Evolutionary conservation across 2,888 invertebrate species (phyloP).

Genomic region (Criorhina ranunculi): DNA sequence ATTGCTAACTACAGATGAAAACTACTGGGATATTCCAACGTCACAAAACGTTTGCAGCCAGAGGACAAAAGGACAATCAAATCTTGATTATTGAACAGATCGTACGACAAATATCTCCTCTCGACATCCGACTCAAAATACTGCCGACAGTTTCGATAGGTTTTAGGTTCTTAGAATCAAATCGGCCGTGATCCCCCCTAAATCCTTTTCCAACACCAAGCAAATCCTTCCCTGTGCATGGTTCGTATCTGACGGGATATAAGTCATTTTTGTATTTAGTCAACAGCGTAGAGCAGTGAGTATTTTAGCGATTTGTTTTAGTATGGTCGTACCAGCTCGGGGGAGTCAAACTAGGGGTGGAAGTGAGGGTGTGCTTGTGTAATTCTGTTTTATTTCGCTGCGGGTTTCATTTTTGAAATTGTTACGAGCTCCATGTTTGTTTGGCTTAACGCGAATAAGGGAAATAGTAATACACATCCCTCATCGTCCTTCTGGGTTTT

Average conservation of each 20-base stretch:
- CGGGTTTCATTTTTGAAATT: constrained; percentile 33
- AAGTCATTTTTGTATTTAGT: constrained; percentile 25
- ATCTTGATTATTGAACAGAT: too few relatives aligned
- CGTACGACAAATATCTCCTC: too few relatives aligned
- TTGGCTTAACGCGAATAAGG: constrained; percentile 17
- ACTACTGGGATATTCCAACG: too few relatives aligned
- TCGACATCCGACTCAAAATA: too few relatives aligned
- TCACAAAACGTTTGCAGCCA: too few relatives aligned
- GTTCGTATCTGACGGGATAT: constrained; percentile 2
- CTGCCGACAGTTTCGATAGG: too few relatives aligned
- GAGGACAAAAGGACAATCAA: too few relatives aligned
- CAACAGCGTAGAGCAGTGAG: constrained; percentile 27
- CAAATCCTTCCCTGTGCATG: neutral
- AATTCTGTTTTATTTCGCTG: neutral
- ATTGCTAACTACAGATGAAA: too few relatives aligned
- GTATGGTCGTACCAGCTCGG: neutral
- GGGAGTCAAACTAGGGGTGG: neutral
- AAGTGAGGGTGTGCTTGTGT: neutral
- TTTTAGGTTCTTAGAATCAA: too few relatives aligned
- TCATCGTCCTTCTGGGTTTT: neutral
- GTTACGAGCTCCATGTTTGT: constrained; percentile 27
- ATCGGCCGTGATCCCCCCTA: too few relatives aligned
- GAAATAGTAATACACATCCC: neutral
- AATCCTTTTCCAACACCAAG: too few relatives aligned
- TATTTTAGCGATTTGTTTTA: constrained; percentile 36